These are phyloP conservation scores for Calidris pugnax DNA, from an alignment of 2,113 vertebrate genomes.

Conservation along the genomic window DNA sequence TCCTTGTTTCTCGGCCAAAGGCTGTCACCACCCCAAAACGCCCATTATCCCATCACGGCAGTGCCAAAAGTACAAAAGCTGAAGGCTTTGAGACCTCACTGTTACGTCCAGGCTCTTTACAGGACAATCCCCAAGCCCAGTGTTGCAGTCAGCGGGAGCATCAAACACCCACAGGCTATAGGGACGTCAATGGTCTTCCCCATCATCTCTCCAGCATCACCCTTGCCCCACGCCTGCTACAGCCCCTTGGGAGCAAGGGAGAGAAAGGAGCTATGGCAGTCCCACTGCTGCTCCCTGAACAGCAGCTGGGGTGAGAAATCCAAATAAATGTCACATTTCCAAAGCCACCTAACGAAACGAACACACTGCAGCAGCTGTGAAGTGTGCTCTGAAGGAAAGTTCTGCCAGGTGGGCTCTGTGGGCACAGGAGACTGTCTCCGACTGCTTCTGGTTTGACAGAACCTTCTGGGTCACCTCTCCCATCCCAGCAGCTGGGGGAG, in stretches of 20 bases:
- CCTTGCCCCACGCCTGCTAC: background rate
- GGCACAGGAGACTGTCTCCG: background rate
- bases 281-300: background rate
- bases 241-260: background rate
- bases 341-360: background rate
- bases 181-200: background rate
- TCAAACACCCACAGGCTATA: background rate
- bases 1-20: slow-evolving; percentile 16
- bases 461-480: background rate
- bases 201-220: background rate
- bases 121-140: background rate
- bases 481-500: background rate
- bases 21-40: background rate
- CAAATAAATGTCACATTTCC: background rate
- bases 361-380: background rate
- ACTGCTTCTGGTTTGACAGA: background rate
- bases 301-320: background rate
- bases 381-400: background rate
- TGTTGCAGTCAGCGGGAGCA: background rate
- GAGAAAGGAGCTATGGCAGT: background rate
- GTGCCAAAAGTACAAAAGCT: background rate
- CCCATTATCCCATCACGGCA: background rate
- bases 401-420: background rate
- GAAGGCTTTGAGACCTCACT: background rate
- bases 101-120: background rate